A percentile compares a stretch with the other conserved stretches of the same genome.
Conservation (phyloP, 1,140 invertebrate genomes). For the Metopolophium dirhodum region DNA sequence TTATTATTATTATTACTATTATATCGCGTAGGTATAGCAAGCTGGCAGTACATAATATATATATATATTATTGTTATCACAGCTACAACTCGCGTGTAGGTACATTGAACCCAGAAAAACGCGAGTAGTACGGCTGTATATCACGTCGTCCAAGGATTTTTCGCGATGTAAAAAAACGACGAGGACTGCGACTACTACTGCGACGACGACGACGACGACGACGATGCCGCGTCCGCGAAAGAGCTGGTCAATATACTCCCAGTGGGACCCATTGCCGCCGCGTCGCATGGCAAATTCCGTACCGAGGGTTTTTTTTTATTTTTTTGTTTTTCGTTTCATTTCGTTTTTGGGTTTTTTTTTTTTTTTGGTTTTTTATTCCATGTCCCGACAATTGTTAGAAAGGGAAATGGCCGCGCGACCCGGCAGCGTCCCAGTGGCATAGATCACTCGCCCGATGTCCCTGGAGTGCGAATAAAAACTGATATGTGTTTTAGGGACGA, state of each 20-base stretch:
- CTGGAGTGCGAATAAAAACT: constrained; percentile 35
- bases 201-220: no score
- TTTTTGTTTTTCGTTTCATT: neutral
- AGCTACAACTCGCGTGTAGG: no score
- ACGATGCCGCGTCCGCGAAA: neutral
- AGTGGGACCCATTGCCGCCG: neutral
- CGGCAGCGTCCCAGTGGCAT: neutral
- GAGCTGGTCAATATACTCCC: constrained; percentile 22
- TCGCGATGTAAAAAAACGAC: neutral
- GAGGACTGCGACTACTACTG: no score
- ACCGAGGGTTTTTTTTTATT: neutral
- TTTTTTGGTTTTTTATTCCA: neutral
- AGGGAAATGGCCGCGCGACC: neutral
- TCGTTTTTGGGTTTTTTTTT: neutral
- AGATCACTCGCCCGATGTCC: constrained; percentile 25
- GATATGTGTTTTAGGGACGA: constrained; percentile 10
- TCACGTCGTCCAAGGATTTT: neutral
- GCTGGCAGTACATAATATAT: no score
- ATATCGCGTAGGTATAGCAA: no score
- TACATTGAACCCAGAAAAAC: neutral
- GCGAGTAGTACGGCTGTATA: neutral
- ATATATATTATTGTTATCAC: no score
- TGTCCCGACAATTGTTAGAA: constrained; percentile 27
- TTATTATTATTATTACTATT: no score
- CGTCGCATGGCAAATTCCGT: neutral